Evolutionary conservation across 1,140 invertebrate species (phyloP), one percentile per base, ranked within the genome.

Genomic region (Hermetia illucens): DNA sequence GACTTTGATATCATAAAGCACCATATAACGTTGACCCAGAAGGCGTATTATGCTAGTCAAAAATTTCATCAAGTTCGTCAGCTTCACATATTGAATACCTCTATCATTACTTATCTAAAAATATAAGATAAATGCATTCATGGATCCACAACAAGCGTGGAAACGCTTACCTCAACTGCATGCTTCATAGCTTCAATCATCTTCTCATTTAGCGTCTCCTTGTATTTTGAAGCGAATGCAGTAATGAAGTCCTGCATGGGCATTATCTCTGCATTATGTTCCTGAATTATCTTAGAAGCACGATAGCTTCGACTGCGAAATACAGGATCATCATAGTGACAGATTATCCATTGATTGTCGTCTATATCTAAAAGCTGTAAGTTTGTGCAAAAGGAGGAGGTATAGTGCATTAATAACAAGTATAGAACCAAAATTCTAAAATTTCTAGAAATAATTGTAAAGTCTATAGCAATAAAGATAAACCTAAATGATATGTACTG

Each of bases 111-210:
- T 18, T 18, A 48, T 48, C 42, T 47, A 15, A 3, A 36, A n/a
- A 15, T 2, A n/a, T 13, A 24, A 41, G 13, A 8, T 21, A 40
- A 38, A 27, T 38, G 5, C n/a, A 38, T 10, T 18, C 4, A 15
- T 31, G 19, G 12, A 29, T 19, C 20, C 16, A 21, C 10, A 30
- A 39, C 30, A 31, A 31, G 33, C 24, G n/a, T 25, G 6, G n/a
- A 35, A 17, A 6, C 10, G 12, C 17, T 21, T 35, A 57, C 56
- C 42, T 61, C 52, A 10, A 61, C 52, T 8, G 40, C 40, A 43
- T 59, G 53, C 5, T 50, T 50, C 58, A 61, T 61, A 18, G 57
- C 51, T 18, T 32, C 29, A 12, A 61, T 32, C 4, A 38, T 35
- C 3, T 48, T 41, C 9, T 53, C 49, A 3, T 39, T 49, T 0